Percentiles rank a stretch among this genome's conserved stretches.
These are phyloP conservation scores for Heliconius cydno DNA, from an alignment of 2,888 invertebrate genomes.

Conservation along the genomic window DNA sequence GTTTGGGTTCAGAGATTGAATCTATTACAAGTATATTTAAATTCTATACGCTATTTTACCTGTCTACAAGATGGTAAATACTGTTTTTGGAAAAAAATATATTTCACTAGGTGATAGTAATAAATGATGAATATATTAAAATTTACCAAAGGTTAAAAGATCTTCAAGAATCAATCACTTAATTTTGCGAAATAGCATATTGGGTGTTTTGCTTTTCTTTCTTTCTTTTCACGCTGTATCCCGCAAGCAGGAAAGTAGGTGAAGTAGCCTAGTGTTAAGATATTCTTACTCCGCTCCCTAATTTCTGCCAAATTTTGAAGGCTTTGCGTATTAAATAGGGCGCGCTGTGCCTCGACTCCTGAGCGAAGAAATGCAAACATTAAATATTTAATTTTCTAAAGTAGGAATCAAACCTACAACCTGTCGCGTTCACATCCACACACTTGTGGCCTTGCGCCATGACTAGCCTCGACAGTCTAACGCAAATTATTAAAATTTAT, in stretches of 20 bases:
- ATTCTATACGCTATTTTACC: conserved; percentile 6
- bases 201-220: not conserved
- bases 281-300: too few species aligned
- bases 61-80: not conserved
- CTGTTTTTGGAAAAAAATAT: not conserved
- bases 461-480: too few species aligned
- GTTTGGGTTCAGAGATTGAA: conserved; percentile 4
- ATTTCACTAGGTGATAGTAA: too few species aligned
- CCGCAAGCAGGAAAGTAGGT: not conserved
- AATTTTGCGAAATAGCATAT: too few species aligned
- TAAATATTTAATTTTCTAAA: not conserved
- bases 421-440: not conserved
- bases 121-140: too few species aligned
- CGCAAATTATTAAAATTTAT: too few species aligned
- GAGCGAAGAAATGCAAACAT: not conserved
- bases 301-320: too few species aligned
- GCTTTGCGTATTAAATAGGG: too few species aligned
- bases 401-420: not conserved
- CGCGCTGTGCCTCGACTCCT: not conserved
- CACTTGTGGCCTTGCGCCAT: too few species aligned
- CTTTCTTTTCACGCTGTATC: not conserved
- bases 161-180: too few species aligned
- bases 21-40: conserved; percentile 9
- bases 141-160: too few species aligned
- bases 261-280: too few species aligned